Evolutionary conservation across 2,797 vertebrate genomes (phyloP), one percentile per base, ranked within the genome.

Genomic region (Otus scops): DNA sequence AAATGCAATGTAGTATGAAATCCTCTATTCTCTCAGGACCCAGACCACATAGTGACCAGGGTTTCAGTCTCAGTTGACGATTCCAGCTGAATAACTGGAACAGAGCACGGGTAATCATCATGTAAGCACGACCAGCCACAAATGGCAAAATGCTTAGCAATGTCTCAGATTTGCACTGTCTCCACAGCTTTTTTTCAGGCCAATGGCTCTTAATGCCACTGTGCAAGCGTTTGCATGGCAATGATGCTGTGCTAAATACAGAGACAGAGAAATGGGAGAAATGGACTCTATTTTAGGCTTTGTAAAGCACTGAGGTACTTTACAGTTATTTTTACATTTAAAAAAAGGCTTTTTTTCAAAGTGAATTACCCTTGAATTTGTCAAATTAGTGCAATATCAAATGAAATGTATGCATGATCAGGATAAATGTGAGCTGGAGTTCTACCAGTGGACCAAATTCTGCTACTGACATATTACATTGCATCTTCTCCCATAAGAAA

Each of bases 101-200:
- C 70, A 88, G 83, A 90, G 50, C n/a, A 80, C 28, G 88, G 83
- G 73, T 85, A 96, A 97, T 95, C 90, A 95, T 93, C 88, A 76
- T 6, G 57, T 84, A 92, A 96, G 90, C 64, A 57, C 7, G 18
- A 93, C 39, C 91, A 92, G 92, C 80, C 92, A 69, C 97, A 96
- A 96, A 97, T 80, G 85, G 89, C 94, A 95, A 86, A 97, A 96
- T 69, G 68, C 54, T 98, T 84, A 97, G 89, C 78, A 88, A 74
- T 41, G 34, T 96, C 88, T 97, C 89, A 60, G 94, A 54, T 76
- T 93, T 70, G 32, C 20, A 56, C 54, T 80, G 73, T 79, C 88
- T 95, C 68, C 47, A 57, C 48, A 61, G 60, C 20, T 94, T 86
- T 88, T 51, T 92, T 94, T 93, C 79, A 95, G 92, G 89, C 91